Conservation (phyloP, 2,113 vertebrate genomes). For the Leuciscus idus region DNA sequence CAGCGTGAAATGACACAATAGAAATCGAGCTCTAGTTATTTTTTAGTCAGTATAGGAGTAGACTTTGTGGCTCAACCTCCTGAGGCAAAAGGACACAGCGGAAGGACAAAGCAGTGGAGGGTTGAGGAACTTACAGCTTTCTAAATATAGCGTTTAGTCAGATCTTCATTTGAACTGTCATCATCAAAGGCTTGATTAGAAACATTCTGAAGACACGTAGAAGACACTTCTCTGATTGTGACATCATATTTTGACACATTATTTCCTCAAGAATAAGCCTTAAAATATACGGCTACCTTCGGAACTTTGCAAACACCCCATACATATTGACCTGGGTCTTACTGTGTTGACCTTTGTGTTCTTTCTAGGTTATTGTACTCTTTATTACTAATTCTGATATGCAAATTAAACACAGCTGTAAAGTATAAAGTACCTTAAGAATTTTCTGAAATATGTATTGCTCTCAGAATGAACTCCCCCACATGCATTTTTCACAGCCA, state of each 20-base stretch:
- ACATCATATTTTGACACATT: background rate
- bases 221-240: background rate
- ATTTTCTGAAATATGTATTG: background rate
- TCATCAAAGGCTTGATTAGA: background rate
- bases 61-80: background rate
- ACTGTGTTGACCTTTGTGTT: background rate
- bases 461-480: background rate
- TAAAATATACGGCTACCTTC: background rate
- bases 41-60: background rate
- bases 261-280: background rate
- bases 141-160: constrained; percentile 3
- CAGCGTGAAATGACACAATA: background rate
- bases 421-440: background rate
- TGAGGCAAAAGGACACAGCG: background rate
- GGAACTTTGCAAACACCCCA: background rate
- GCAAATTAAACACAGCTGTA: background rate
- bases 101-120: background rate
- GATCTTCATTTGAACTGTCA: background rate
- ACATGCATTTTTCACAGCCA: background rate
- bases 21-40: background rate
- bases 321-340: background rate
- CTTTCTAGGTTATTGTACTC: background rate
- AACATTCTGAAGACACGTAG: background rate
- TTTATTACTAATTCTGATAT: background rate
- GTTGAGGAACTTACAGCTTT: background rate